Conservation (phyloP, 2,113 vertebrate species). For the Cebidichthys violaceus region DNA sequence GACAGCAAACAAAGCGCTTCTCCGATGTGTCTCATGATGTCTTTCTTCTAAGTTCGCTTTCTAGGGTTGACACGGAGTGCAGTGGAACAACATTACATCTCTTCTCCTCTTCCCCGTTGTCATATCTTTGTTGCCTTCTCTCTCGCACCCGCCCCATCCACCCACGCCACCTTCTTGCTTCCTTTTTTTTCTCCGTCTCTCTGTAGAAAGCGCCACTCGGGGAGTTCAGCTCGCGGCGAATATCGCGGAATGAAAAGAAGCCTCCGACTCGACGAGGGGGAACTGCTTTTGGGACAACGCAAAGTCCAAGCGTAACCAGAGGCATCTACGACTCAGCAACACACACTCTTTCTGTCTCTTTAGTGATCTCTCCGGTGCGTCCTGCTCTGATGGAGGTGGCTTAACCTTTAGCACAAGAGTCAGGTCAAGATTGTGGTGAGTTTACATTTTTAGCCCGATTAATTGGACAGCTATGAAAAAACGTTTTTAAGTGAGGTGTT, state of each 20-base stretch:
- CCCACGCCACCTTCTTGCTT: slow-evolving; percentile 54
- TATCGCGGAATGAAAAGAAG: slow-evolving; percentile 50
- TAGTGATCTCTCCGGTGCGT: slow-evolving; percentile 31
- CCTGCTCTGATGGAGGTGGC: background rate
- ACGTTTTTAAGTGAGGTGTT: background rate
- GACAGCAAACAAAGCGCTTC: slow-evolving; percentile 13
- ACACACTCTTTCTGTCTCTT: slow-evolving; percentile 23
- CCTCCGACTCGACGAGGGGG: slow-evolving; percentile 46
- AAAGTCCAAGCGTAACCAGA: slow-evolving; percentile 45
- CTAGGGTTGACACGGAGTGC: background rate
- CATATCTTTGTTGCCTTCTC: slow-evolving; percentile 34
- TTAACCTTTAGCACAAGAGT: slow-evolving; percentile 11
- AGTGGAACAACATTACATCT: slow-evolving; percentile 4
- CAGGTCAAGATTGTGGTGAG: background rate
- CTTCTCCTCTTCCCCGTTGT: slow-evolving; percentile 40
- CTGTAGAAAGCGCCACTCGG: slow-evolving; percentile 55
- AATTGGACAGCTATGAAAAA: background rate
- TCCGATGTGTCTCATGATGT: background rate
- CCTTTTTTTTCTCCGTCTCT: slow-evolving; percentile 40
- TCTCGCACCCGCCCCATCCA: slow-evolving; percentile 29
- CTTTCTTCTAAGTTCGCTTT: slow-evolving; percentile 12
- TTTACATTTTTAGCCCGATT: slow-evolving; percentile 6
- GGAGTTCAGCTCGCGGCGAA: slow-evolving; percentile 74
- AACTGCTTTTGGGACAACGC: slow-evolving; percentile 45
- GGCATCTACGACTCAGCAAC: slow-evolving; percentile 45